A percentile compares a stretch with the other conserved stretches of the same genome.
Evolutionary conservation across 1,140 invertebrate species (phyloP).

Genomic region (Chlorops oryzae): DNA sequence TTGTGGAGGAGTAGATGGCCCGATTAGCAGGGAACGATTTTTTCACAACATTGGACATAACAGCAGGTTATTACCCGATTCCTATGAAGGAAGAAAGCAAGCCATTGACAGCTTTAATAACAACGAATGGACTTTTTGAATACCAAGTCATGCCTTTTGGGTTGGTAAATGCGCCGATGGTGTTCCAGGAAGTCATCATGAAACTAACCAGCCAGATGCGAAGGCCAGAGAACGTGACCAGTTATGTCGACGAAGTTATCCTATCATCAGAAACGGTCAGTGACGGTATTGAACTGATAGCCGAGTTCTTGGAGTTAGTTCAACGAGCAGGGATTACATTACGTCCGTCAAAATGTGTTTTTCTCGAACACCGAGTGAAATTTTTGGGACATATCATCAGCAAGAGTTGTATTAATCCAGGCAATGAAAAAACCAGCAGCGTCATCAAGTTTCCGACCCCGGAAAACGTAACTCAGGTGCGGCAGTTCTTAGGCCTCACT

Average conservation of each 20-base stretch:
- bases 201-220: not conserved
- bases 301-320: constrained; percentile 16
- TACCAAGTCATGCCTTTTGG: constrained; percentile 49
- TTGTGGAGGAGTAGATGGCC: constrained; percentile 4
- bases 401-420: not conserved
- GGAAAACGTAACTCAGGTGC: too few species aligned
- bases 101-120: constrained; percentile 20
- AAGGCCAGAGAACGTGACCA: constrained; percentile 15
- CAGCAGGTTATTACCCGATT: constrained; percentile 7
- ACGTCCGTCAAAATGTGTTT: constrained; percentile 2
- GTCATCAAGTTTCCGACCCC: too few species aligned
- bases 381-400: constrained; percentile 13
- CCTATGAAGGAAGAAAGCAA: constrained; percentile 4
- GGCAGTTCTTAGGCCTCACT: too few species aligned
- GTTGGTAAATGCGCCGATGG: constrained; percentile 44
- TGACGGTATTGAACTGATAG: constrained; percentile 20
- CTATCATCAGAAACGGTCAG: constrained; percentile 12
- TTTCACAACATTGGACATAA: constrained; percentile 5
- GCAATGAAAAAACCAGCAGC: too few species aligned
- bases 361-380: not conserved
- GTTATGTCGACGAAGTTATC: constrained; percentile 20
- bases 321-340: constrained; percentile 13
- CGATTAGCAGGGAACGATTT: not conserved
- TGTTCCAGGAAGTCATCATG: constrained; percentile 40
- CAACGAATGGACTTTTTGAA: constrained; percentile 27